Base-by-base conservation (phyloP, 2,113 vertebrate species). In the Menura novaehollandiae region DNA sequence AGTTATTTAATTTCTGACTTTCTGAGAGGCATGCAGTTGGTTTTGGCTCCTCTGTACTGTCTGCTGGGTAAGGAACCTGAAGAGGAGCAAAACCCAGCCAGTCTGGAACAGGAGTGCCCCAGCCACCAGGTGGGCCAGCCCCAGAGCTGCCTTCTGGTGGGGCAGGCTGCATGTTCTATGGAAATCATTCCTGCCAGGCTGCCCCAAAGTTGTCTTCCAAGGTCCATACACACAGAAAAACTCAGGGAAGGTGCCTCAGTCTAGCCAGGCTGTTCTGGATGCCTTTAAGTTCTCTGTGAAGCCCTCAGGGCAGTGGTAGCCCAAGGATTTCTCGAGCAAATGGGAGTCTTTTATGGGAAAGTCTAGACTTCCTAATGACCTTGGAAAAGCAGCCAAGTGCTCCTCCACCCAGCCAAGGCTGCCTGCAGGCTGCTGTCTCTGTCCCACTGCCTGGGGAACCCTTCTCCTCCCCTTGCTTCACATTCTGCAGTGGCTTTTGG, bases 291-390 rank as follows among this genome's bases (percentile, higher is more conserved):
- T 76, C 52, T 47, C 74, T 17, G 27, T 27, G 44, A 92, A 86
- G 47, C 69, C 96, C 77, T 88, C 58, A 35, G 80, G 89, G 68
- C 1, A 1, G 17, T 60, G 64, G 68, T 88, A 96, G 88, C 82
- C 88, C 85, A 94, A 94, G 85, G 95, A 95, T 94, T 93, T 88
- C 88, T 88, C 41, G 72, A 71, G 55, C 68, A 94, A 93, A 94
- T 62, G 63, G 43, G 79, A 93, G 63, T 78, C 63, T 90, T 95
- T 96, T 77, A 89, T 84, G 72, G 72, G 83, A 90, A 86, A 96
- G 95, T 95, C 95, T 97, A 96, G 95, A 96, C 93, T 95, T 90
- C 60, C 93, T 96, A 95, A 94, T 80, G 85, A 90, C 82, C 88
- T 79, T 75, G 82, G 93, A 76, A 94, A 85, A 86, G 82, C 71